Evolutionary conservation across 2,888 invertebrate species (phyloP), one percentile per base, ranked within the genome.

Genomic region (Spodoptera littoralis): DNA sequence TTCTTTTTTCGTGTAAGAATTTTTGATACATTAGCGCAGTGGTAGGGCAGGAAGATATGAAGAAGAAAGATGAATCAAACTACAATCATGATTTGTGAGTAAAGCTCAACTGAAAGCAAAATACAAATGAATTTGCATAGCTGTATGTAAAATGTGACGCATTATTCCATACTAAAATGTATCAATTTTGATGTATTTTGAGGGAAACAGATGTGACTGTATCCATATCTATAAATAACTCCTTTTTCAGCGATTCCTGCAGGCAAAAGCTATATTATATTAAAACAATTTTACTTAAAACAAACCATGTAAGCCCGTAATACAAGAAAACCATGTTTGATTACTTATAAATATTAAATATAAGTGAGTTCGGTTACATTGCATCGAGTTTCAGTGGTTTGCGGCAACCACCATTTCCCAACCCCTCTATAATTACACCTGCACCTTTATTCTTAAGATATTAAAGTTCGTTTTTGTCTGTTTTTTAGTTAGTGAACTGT

Each of bases 331-430:
- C 27, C 76, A 69, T 48, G 65, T 69, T 62, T 69, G 76, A 72
- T 76, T 73, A 65, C 60, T 69, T 72, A 73, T 73, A 74, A 78
- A 77, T 77, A 78, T 70, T 66, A 67, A 70, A 59, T 75, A 69
- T 63, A 64, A 52, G 65, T 78, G 44, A 70, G 60, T 63, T 71
- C 63, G 50, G 59, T 59, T 71, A 58, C 65, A 62, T 42, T 79
- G 87, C 82, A 80, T 91, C 84, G 69, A 81, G 79, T 90, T 90
- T 90, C 90, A 90, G 90, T 65, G 90, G 90, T 90, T 88, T 85
- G 75, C 64, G 65, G 67, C 66, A 42, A 78, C 79, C 75, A 76
- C 58, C 4, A 48, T 63, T 5, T 4, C 36, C 65, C 11, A n/a
- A 47, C 51, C 24, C 50, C 4, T 24, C 12, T n/a, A 11, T 8